Evolutionary conservation across 2,113 vertebrate genomes (phyloP).

Genomic region (Caranx melampygus): DNA sequence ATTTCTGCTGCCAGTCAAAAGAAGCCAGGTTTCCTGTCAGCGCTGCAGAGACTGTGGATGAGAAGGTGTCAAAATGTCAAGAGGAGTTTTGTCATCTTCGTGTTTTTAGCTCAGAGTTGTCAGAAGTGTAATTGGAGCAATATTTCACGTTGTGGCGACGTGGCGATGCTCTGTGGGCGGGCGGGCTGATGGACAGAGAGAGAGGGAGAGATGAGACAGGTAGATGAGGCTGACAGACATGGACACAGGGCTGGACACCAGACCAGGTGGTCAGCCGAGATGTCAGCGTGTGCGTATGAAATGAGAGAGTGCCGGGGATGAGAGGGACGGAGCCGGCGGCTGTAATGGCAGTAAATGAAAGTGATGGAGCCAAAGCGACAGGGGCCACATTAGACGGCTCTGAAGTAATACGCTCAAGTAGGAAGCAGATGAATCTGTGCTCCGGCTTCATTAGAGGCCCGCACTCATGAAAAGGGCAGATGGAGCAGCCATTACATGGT

Average conservation of each 20-base stretch:
- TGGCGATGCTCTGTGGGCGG: background rate
- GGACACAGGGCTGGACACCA: slow-evolving; percentile 20
- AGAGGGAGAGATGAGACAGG: slow-evolving; percentile 1
- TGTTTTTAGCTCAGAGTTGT: background rate
- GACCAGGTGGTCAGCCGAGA: slow-evolving; percentile 44
- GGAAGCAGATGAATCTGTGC: slow-evolving; percentile 44
- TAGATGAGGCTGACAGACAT: background rate
- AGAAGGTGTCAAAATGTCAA: slow-evolving; percentile 60
- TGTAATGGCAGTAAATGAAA: slow-evolving; percentile 61
- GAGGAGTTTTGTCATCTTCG: slow-evolving; percentile 32
- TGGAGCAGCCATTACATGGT: slow-evolving; percentile 24
- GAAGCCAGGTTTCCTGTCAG: background rate
- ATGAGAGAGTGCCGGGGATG: slow-evolving; percentile 22
- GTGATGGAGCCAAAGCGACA: slow-evolving; percentile 61
- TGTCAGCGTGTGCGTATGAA: slow-evolving; percentile 49
- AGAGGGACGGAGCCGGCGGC: slow-evolving; percentile 1
- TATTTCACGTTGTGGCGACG: background rate
- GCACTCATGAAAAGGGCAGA: slow-evolving; percentile 11
- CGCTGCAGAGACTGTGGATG: background rate
- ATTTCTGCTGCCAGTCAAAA: slow-evolving; percentile 10
- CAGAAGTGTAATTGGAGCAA: slow-evolving; percentile 15
- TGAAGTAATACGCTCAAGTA: slow-evolving; percentile 53
- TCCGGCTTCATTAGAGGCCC: slow-evolving; percentile 34
- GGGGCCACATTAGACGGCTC: slow-evolving; percentile 46
- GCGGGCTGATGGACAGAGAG: background rate